Percentiles rank a stretch among this genome's conserved stretches.
These are phyloP conservation scores for Cynaeus angustus DNA, from an alignment of 2,888 invertebrate species.

Conservation along the genomic window DNA sequence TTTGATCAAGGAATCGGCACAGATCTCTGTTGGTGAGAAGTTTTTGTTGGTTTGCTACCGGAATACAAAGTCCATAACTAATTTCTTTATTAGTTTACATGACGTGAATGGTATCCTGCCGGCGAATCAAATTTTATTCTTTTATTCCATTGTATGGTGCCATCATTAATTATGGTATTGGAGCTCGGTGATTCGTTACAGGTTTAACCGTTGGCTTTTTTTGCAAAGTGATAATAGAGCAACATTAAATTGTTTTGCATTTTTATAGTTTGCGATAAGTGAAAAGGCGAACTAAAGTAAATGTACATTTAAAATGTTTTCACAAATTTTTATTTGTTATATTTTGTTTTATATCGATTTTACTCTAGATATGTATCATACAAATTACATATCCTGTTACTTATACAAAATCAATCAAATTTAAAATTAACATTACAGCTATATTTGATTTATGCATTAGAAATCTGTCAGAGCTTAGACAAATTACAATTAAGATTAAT, in stretches of 20 bases:
- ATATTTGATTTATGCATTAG: too few species aligned
- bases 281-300: too few species aligned
- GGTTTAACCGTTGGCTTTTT: slow-evolving; percentile 14
- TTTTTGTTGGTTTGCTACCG: slow-evolving; percentile 60
- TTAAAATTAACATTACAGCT: too few species aligned
- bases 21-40: slow-evolving; percentile 32
- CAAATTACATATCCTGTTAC: too few species aligned
- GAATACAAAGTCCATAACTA: slow-evolving; percentile 68
- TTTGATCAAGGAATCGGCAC: slow-evolving; percentile 17
- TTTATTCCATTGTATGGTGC: slow-evolving; percentile 29
- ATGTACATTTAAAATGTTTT: too few species aligned
- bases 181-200: slow-evolving; percentile 19
- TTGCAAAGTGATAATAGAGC: slow-evolving; percentile 9
- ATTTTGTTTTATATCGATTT: too few species aligned
- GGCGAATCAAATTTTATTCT: slow-evolving; percentile 49
- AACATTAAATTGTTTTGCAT: not conserved
- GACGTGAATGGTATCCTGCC: slow-evolving; percentile 63
- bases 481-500: too few species aligned
- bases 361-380: too few species aligned
- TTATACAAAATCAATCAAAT: too few species aligned
- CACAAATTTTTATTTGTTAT: too few species aligned
- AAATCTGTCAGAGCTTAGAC: too few species aligned
- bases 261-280: not conserved
- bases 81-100: slow-evolving; percentile 68
- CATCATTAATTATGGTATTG: slow-evolving; percentile 43